Percentiles rank a stretch among this genome's conserved stretches.
Evolutionary conservation across 2,113 vertebrate genomes (phyloP).

Genomic region (Varanus salvator): DNA sequence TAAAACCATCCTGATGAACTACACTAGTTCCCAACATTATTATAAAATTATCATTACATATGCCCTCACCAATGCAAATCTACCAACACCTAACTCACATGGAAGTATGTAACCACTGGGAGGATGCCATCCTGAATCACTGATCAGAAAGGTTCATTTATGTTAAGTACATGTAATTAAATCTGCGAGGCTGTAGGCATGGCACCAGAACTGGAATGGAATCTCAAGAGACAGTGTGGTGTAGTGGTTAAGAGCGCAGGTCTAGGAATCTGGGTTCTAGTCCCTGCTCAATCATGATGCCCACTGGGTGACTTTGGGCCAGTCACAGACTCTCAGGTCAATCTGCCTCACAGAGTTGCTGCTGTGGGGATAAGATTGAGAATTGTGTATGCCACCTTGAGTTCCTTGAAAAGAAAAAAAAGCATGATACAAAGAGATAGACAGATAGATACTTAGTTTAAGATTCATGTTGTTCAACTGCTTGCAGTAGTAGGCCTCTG

Average conservation of each 20-base stretch:
- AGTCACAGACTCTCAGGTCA: too few relatives aligned
- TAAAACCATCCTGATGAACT: slow-evolving; percentile 67
- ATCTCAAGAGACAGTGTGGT: background rate
- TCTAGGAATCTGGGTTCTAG: too few relatives aligned
- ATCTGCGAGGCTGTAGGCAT: slow-evolving; percentile 23
- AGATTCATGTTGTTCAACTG: background rate
- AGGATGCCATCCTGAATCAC: slow-evolving; percentile 67
- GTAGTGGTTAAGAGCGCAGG: too few relatives aligned
- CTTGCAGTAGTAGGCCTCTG: background rate
- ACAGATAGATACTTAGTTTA: background rate
- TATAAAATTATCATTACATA: slow-evolving; percentile 11
- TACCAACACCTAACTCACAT: slow-evolving; percentile 65
- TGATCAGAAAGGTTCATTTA: slow-evolving; percentile 54
- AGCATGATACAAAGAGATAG: too few relatives aligned
- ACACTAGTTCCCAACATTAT: slow-evolving; percentile 27
- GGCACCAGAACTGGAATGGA: background rate
- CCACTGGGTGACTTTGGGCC: too few relatives aligned
- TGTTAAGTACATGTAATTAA: slow-evolving; percentile 48
- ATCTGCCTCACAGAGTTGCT: too few relatives aligned
- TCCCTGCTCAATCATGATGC: too few relatives aligned
- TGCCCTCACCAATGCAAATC: slow-evolving; percentile 68
- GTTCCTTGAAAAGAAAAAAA: too few relatives aligned
- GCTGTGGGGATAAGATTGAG: too few relatives aligned
- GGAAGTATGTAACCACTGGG: slow-evolving; percentile 66
- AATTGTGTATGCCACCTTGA: too few relatives aligned